Evolutionary conservation across 2,797 vertebrate genomes (phyloP).

Genomic region (Halcyon chelicuti): DNA sequence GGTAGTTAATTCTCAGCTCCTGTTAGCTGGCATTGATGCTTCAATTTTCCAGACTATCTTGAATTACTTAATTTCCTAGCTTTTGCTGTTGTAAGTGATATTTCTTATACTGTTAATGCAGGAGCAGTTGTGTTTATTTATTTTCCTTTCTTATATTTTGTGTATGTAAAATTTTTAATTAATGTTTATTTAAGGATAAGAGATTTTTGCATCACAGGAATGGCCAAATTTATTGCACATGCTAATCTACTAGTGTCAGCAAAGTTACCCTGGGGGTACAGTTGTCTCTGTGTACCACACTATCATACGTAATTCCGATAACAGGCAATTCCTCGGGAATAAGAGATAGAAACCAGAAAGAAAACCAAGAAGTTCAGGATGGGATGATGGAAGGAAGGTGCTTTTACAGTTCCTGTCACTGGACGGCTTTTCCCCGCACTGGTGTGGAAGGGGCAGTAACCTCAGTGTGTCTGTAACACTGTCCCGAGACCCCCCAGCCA

Average conservation of each 20-base stretch:
- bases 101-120: slow-evolving; percentile 2
- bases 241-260: slow-evolving; percentile 22
- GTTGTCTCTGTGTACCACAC: background rate
- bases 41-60: slow-evolving; percentile 54
- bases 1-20: slow-evolving; percentile 61
- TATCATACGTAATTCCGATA: slow-evolving; percentile 6
- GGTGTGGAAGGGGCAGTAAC: background rate
- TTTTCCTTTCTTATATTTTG: slow-evolving; percentile 14
- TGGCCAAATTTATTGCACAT: slow-evolving; percentile 19
- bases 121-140: background rate
- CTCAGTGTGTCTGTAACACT: rapidly evolving
- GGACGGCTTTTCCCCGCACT: background rate
- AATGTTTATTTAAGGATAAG: slow-evolving; percentile 59
- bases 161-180: slow-evolving; percentile 47
- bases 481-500: rapidly evolving
- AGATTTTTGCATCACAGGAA: slow-evolving; percentile 10
- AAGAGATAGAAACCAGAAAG: background rate
- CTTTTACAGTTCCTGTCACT: background rate
- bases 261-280: slow-evolving; percentile 9
- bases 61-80: slow-evolving; percentile 53
- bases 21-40: slow-evolving; percentile 41
- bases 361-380: background rate
- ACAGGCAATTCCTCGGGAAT: background rate
- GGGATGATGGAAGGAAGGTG: background rate
- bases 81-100: background rate